Percentiles rank a stretch among this genome's conserved stretches.
phyloP scores from a whole-genome alignment of 2,113 vertebrate species.

The Cettia cetti region DNA sequence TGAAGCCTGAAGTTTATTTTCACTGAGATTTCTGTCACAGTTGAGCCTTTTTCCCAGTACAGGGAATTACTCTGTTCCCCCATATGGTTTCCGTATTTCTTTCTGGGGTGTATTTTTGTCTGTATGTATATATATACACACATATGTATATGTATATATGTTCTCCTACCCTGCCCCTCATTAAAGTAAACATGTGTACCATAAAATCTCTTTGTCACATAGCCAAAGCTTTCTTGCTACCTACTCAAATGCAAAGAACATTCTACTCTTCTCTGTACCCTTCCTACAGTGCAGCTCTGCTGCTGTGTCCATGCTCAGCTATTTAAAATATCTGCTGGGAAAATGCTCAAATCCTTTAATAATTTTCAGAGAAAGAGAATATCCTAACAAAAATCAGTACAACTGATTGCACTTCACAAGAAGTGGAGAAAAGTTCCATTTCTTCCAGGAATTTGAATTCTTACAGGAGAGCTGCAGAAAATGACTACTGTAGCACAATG shows the following conservation, averaged over 20 bases:
- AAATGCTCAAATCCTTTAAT: not conserved
- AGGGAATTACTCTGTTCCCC: not conserved
- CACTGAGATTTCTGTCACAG: not conserved
- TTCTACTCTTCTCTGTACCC: not conserved
- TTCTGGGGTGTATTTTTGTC: constrained; percentile 2
- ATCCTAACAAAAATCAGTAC: not conserved
- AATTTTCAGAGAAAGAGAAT: not conserved
- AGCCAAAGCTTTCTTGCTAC: not conserved
- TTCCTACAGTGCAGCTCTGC: not conserved
- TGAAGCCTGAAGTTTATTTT: constrained; percentile 13
- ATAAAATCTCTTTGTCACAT: not conserved
- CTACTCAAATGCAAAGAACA: not conserved
- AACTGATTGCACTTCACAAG: not conserved
- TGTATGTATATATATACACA: not conserved
- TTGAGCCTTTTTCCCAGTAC: not conserved
- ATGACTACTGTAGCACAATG: too few species aligned
- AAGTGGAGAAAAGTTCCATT: not conserved
- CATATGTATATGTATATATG: not conserved
- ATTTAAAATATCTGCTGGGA: not conserved
- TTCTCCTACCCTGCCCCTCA: not conserved
- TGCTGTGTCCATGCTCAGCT: not conserved
- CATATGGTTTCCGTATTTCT: not conserved
- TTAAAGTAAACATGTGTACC: not conserved
- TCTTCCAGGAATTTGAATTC: not conserved
- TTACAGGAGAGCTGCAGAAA: not conserved